These are phyloP conservation scores for Beroe forskalii DNA, from an alignment of 37 sponge, comb jelly and placozoan genomes.

Conservation along the genomic window DNA sequence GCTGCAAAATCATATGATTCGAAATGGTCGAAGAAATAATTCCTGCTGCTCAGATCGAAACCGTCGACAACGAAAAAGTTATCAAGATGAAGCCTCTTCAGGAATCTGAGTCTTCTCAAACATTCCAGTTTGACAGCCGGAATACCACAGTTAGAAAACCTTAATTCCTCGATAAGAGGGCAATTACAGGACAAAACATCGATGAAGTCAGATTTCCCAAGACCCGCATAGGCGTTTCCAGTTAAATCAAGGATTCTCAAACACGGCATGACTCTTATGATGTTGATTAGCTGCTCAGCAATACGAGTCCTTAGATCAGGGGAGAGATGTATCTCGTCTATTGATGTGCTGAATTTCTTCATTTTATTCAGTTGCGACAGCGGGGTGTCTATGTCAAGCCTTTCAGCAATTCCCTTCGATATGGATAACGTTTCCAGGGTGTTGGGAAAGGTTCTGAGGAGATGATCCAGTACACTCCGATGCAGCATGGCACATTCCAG, in stretches of 20 bases:
- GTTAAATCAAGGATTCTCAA: neutral
- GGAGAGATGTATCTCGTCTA: neutral
- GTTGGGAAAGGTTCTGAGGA: neutral
- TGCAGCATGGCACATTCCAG: neutral
- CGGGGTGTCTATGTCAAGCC: neutral
- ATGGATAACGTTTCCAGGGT: neutral
- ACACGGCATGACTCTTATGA: neutral
- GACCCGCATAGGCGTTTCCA: neutral
- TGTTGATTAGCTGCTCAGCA: neutral
- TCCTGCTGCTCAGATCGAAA: neutral
- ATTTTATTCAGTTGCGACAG: neutral
- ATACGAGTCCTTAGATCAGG: neutral
- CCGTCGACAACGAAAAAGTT: neutral
- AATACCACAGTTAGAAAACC: neutral
- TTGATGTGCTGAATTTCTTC: neutral
- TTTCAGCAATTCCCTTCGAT: neutral
- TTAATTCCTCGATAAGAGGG: neutral
- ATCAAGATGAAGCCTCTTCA: neutral
- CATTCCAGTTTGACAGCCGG: neutral
- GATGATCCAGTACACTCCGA: neutral
- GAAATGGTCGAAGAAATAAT: neutral
- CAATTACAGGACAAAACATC: neutral
- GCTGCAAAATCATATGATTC: neutral
- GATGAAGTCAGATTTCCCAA: neutral
- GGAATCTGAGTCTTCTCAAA: neutral